Conservation (phyloP, 2,888 invertebrate species). For the Calliphora vomitoria region DNA sequence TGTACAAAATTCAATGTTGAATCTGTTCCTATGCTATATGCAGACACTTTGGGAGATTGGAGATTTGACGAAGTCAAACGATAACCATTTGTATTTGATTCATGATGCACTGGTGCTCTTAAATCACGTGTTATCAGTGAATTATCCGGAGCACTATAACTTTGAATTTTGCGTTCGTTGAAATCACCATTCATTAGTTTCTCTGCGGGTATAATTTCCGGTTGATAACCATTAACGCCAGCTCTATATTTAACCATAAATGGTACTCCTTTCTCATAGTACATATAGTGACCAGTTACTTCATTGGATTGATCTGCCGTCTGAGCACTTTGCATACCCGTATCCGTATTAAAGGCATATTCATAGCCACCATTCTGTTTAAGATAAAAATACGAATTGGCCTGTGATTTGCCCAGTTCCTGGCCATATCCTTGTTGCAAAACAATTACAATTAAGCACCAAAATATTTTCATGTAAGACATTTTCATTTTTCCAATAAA, state of each 20-base stretch:
- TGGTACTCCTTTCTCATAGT: conserved; percentile 70
- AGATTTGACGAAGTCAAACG: conserved; percentile 13
- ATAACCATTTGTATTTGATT: conserved; percentile 40
- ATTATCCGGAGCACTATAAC: conserved; percentile 14
- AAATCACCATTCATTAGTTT: conserved; percentile 52
- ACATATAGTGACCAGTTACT: conserved; percentile 76
- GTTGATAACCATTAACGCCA: conserved; percentile 73
- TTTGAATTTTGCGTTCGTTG: conserved; percentile 23
- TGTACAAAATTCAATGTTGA: conserved; percentile 75
- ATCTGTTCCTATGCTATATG: conserved; percentile 50
- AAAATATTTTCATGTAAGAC: conserved; percentile 27
- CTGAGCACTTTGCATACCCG: conserved; percentile 80
- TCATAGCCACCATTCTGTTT: conserved; percentile 82
- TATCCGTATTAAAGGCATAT: conserved; percentile 83
- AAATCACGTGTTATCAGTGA: conserved; percentile 16
- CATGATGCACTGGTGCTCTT: conserved; percentile 16
- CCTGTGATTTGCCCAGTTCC: conserved; percentile 57
- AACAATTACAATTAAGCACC: conserved; percentile 34
- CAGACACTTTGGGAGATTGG: conserved; percentile 36
- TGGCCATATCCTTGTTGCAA: conserved; percentile 40
- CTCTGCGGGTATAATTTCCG: conserved; percentile 68
- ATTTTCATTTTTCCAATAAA: conserved; percentile 44
- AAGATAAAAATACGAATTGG: conserved; percentile 67
- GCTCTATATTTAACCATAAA: conserved; percentile 74
- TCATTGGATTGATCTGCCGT: conserved; percentile 78